Evolutionary conservation across 2,888 invertebrate species (phyloP).

Genomic region (Conomelus anceps): DNA sequence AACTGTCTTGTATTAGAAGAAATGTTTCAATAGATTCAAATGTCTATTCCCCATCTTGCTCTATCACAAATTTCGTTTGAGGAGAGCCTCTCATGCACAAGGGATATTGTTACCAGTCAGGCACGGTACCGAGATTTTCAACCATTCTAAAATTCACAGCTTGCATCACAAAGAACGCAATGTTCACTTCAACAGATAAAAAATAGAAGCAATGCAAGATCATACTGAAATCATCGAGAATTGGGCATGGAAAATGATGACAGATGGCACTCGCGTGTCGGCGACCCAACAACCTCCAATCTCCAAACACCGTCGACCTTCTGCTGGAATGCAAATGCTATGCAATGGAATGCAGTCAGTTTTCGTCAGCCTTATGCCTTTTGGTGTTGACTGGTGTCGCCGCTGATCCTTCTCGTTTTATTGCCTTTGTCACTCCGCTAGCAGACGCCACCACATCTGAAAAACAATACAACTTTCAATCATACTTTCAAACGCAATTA

Average conservation of each 20-base stretch:
- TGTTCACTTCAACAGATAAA: neutral
- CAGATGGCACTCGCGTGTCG: neutral
- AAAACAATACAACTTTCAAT: neutral
- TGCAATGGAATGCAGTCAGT: constrained; percentile 1
- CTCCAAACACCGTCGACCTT: no score
- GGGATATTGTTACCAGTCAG: neutral
- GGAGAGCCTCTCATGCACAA: neutral
- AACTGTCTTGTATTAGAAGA: neutral
- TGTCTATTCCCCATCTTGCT: neutral
- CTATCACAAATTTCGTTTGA: neutral
- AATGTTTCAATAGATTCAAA: neutral
- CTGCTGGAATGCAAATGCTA: neutral
- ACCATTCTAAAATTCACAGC: neutral
- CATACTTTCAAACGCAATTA: neutral
- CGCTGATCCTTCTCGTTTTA: constrained; percentile 15
- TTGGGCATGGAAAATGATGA: neutral
- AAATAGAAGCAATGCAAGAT: neutral
- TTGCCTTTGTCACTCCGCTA: constrained; percentile 12
- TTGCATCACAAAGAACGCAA: neutral
- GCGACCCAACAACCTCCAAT: neutral
- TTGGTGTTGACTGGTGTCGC: constrained; percentile 10
- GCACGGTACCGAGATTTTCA: neutral
- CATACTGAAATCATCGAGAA: neutral
- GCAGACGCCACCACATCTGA: constrained; percentile 17
- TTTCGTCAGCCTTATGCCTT: constrained; percentile 19